Base-by-base conservation (phyloP, 1,140 invertebrate genomes). In the Augochlora pura region DNA sequence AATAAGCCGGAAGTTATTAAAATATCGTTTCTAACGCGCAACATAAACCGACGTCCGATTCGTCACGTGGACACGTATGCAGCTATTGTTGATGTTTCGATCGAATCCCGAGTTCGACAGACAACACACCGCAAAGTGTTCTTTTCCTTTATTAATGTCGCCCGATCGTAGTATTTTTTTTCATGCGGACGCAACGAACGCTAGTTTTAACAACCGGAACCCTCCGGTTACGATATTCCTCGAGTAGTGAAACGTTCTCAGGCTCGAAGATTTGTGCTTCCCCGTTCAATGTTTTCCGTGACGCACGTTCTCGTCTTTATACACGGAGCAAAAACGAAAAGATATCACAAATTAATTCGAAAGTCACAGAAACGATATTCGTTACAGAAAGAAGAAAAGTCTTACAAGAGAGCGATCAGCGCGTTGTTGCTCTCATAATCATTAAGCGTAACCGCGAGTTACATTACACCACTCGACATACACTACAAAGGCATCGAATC, bases 261-360 rank as follows among this genome's bases (percentile, higher is more conserved):
- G 23, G 25, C 54, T 67, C 39, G 27, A 46, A 76, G 10, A 38
- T 69, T 46, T 12, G 16, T 57, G 16, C 39, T 38, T 60, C 32
- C 18, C 72, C 32, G 12, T 67, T 67, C 49, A 16, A 67, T 27
- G 12, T n/a, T 46, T 8, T 25, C 1, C 27, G 32, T 16, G 16
- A 21, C 23, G 39, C 32, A 14, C 39, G 32, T 66, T 74, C 23
- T 14, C 38, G 49, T 63, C 52, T 27, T 23, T 23, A 8, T 59
- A 14, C 25, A 27, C 38, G 23, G 64, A 9, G 39, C 23, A 39
- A 42, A 38, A 42, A 38, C 70, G 16, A 71, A 42, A 38, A 77
- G 42, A 71, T 78, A 78, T 78, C 77, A 73, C 69, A 78, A 71
- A 73, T 71, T 25, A 68, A 65, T 49, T 65, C 49, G 38, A 78